Percentiles rank a stretch among this genome's conserved stretches.
Conservation (phyloP, 2,113 vertebrate species). For the Pluvialis apricaria region DNA sequence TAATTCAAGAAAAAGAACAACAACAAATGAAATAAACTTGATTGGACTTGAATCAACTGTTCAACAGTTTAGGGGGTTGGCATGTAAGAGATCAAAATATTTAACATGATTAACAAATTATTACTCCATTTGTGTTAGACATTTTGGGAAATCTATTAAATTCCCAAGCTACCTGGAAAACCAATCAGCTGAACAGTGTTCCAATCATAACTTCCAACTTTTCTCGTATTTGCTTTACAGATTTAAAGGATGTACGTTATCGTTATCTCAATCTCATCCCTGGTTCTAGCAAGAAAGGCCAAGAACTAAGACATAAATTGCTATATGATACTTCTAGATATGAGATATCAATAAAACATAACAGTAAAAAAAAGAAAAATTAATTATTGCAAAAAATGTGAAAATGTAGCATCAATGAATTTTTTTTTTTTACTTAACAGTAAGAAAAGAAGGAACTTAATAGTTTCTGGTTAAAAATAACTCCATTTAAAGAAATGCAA, state of each 20-base stretch:
- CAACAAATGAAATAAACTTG: not conserved
- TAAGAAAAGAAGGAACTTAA: not conserved
- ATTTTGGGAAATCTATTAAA: not conserved
- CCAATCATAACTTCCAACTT: not conserved
- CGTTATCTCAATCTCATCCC: not conserved
- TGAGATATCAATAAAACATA: not conserved
- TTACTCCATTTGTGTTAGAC: not conserved
- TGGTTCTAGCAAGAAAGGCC: not conserved
- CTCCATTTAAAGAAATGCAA: not conserved
- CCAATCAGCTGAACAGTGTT: not conserved
- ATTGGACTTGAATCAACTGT: not conserved
- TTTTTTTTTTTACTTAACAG: not conserved
- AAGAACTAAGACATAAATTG: not conserved
- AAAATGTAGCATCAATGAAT: not conserved
- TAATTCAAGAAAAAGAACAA: not conserved
- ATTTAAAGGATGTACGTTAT: not conserved
- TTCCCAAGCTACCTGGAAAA: not conserved
- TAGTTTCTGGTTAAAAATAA: not conserved
- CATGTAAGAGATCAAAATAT: not conserved
- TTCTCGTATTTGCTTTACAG: not conserved
- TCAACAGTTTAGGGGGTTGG: not conserved
- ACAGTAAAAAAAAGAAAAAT: not conserved
- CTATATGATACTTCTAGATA: not conserved
- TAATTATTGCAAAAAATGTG: not conserved
- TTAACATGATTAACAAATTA: not conserved